Base-by-base conservation (phyloP, 2,888 invertebrate species). In the Tuberolachnus salignus region DNA sequence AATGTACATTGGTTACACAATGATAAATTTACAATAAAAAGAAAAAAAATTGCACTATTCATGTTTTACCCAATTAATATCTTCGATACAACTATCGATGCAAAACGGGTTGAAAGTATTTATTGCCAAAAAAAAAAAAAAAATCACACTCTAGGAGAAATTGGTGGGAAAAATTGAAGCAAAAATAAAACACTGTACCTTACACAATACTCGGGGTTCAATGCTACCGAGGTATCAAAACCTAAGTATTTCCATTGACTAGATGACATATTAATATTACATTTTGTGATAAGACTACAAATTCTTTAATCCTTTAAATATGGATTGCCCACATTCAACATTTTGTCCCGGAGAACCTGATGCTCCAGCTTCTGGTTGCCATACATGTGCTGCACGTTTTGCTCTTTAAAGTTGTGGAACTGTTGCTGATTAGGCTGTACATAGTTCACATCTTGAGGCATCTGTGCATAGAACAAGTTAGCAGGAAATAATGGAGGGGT, bases 201-300 rank as follows among this genome's bases (percentile, higher is more conserved):
- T 78, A 78, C 67, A 78, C 78, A 78, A 78, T 78, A 78, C 67
- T 67, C 69, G 78, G 78, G 78, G 42, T 78, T 78, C 78, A 78
- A 78, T 78, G 78, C 78, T 78, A 78, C 78, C 57, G 78, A 78
- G 78, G 78, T 78, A 78, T 78, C 78, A 51, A 78, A 78, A 78
- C 78, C 78, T 78, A 78, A 78, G 78, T 78, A 78, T 78, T 78
- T 78, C 23, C 78, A 78, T 78, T 78, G 78, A 78, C 78, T 78
- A 78, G 78, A 78, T 69, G 78, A 78, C 59, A 59, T 69, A 78
- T 78, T 69, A 75, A 75, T 66, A 78, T 69, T 78, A 78, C 78
- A 59, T 61, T 67, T 66, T 75, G 75, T 75, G 75, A 66, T 75
- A 75, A 75, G 67, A 78, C 78, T 78, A 78, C 78, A 67, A 42